Evolutionary conservation across 2,797 vertebrate genomes (phyloP).

Genomic region (Sarcoramphus papa): DNA sequence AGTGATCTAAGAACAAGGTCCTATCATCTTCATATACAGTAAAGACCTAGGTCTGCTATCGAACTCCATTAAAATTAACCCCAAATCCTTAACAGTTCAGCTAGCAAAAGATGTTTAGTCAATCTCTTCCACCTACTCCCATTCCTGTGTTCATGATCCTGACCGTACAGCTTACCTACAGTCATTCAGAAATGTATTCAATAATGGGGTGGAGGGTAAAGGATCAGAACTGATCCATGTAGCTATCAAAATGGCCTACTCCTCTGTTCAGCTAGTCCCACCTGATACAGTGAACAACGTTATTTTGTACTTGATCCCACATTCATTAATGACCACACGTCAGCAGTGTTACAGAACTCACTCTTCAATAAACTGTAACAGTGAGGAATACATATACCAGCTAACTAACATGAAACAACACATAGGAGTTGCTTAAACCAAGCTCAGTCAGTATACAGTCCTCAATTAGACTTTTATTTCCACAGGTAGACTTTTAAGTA

Average conservation of each 20-base stretch:
- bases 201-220: accelerated
- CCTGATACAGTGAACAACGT: accelerated
- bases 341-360: background rate
- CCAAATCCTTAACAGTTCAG: background rate
- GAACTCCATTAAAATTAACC: background rate
- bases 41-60: background rate
- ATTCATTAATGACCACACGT: background rate
- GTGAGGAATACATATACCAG: background rate
- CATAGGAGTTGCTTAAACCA: background rate
- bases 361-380: background rate
- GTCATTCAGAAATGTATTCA: background rate
- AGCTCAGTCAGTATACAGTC: background rate
- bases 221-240: background rate
- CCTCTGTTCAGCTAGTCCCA: background rate
- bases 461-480: background rate
- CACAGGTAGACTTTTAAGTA: background rate
- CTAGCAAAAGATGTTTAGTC: background rate
- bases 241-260: background rate
- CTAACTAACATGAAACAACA: background rate
- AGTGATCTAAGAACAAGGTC: background rate
- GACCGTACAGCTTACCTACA: background rate
- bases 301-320: background rate
- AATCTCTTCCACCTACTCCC: background rate
- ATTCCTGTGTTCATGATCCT: background rate
- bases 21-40: background rate